phyloP scores from a whole-genome alignment of 2,797 vertebrate genomes.

The Eidolon dupreanum region DNA sequence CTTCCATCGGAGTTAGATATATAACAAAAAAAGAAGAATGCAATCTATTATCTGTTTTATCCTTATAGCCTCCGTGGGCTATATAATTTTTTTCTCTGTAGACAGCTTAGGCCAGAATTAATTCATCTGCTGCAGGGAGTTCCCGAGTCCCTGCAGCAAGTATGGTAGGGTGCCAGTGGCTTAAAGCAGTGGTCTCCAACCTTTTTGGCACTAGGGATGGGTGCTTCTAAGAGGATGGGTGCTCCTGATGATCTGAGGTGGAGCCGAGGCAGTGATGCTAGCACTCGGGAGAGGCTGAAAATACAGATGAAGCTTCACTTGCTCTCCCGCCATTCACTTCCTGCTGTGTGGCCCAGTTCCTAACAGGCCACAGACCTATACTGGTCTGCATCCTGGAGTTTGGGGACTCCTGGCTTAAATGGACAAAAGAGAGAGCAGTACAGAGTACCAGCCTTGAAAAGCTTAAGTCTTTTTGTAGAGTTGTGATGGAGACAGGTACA shows the following conservation, averaged over 20 bases:
- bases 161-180: neutral
- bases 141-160: neutral
- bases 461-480: neutral
- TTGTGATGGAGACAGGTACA: neutral
- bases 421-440: neutral
- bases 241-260: no score
- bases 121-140: neutral
- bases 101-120: conserved; percentile 20
- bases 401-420: neutral
- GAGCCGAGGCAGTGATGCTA: no score
- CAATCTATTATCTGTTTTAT: neutral
- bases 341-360: no score
- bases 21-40: neutral
- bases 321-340: no score
- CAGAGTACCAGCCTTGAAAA: neutral
- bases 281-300: no score
- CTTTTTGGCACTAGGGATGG: no score
- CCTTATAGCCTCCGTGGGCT: neutral
- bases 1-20: neutral
- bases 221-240: no score
- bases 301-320: no score
- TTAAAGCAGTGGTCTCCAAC: neutral
- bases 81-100: neutral
- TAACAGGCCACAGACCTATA: no score
- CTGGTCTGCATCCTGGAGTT: no score